Evolutionary conservation across 2,888 invertebrate species (phyloP), one percentile per base, ranked within the genome.

Genomic region (Eupithecia tripunctaria): DNA sequence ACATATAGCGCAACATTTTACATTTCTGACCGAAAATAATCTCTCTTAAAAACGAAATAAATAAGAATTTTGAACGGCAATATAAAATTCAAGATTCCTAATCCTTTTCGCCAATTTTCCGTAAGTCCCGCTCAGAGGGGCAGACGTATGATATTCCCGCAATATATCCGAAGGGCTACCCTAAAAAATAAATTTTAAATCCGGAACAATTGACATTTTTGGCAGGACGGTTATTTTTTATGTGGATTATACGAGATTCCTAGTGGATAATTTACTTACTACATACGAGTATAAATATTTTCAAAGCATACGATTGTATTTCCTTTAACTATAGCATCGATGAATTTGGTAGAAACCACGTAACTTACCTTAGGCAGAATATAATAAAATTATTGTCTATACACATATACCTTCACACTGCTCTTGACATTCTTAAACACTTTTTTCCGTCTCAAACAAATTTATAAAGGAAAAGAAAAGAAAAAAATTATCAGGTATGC

Each of bases 81-180:
- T 71, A 74, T 73, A 75, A 77, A 72, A 77, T 80, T 78, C 75
- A 71, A 79, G 81, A 82, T 79, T 79, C 77, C 80, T 82, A 82
- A 84, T 80, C 81, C 81, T 76, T 82, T 84, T 78, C 78, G 81
- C 84, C 88, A 88, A 89, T 89, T 88, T 84, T 80, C 82, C 78
- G 79, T 87, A 88, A 89, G 86, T 86, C 84, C 71, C 64, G 74
- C 73, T 68, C 70, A 41, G 84, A 86, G 83, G 82, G 79, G 73
- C 79, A 78, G 85, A 82, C 85, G 85, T 87, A 88, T 88, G 85
- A 89, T 88, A 88, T 89, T 88, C 84, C 83, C 82, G 77, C 86
- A 86, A 87, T 86, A 86, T 86, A 85, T 75, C 84, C 85, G 83
- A 85, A 82, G 84, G 82, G 38, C 62, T 63, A 32, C 62, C 10